Conservation (phyloP, 2,797 vertebrate species). For the Hyperoplus lanceolatus region DNA sequence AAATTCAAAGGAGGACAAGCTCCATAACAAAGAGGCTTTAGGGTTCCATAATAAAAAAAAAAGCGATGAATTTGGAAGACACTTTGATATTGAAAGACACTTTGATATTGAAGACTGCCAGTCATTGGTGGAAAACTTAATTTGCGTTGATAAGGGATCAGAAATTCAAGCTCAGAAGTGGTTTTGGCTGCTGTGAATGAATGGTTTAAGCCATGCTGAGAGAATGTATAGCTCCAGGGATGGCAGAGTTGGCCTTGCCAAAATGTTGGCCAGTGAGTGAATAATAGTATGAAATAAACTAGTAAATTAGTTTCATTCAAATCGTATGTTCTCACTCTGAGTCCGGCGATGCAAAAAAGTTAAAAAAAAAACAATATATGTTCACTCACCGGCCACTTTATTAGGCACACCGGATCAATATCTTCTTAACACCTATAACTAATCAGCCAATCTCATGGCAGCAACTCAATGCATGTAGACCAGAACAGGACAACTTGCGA, state of each 20-base stretch:
- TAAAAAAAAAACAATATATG: too few relatives aligned
- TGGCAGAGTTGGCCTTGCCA: too few relatives aligned
- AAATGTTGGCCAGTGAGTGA: background rate
- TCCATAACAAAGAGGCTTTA: slow-evolving; percentile 5
- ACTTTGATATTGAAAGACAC: background rate
- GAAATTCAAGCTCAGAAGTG: background rate
- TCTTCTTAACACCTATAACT: too few relatives aligned
- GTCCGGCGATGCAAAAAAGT: too few relatives aligned
- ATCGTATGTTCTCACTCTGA: too few relatives aligned
- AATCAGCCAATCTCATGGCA: too few relatives aligned
- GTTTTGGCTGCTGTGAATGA: background rate
- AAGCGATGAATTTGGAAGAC: background rate
- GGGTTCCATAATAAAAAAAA: background rate
- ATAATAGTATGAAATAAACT: too few relatives aligned
- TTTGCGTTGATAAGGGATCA: background rate
- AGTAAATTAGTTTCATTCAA: too few relatives aligned
- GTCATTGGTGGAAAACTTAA: background rate
- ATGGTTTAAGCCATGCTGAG: background rate
- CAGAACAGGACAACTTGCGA: too few relatives aligned
- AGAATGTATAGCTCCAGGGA: background rate
- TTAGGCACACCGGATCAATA: too few relatives aligned
- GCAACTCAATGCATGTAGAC: too few relatives aligned
- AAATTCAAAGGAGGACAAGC: background rate
- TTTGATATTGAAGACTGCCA: background rate
- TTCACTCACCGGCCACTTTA: too few relatives aligned